Evolutionary conservation across 1,140 invertebrate species (phyloP).

Genomic region (Sycophaga agraensis): DNA sequence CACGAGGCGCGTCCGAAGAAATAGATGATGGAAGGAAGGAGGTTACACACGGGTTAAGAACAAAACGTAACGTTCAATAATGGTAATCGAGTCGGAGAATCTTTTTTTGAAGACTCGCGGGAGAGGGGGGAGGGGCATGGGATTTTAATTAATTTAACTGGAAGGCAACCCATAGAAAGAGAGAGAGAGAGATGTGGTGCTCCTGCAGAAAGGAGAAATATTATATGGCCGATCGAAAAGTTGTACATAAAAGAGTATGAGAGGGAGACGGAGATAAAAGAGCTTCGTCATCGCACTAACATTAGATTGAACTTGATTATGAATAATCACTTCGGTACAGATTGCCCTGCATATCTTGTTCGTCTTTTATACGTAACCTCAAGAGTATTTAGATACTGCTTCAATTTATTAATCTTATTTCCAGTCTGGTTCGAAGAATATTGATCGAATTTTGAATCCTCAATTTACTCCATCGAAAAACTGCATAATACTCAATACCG

Average conservation of each 20-base stretch:
- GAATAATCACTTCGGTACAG: conserved; percentile 50
- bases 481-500: too few relatives aligned
- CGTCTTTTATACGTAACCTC: conserved; percentile 10
- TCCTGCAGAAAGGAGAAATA: conserved; percentile 22
- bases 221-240: conserved; percentile 22
- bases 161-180: conserved; percentile 4
- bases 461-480: too few relatives aligned
- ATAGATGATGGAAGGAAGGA: conserved; percentile 37
- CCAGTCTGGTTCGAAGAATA: not conserved
- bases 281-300: conserved; percentile 51
- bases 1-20: conserved; percentile 15
- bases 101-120: conserved; percentile 9
- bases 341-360: not conserved
- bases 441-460: conserved; percentile 2
- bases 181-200: conserved; percentile 11
- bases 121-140: not conserved
- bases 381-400: not conserved
- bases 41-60: conserved; percentile 19
- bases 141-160: conserved; percentile 29
- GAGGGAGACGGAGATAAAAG: not conserved
- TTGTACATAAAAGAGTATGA: not conserved
- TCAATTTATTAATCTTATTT: conserved; percentile 6
- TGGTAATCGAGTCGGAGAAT: conserved; percentile 24
- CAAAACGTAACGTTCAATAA: conserved; percentile 28
- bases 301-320: conserved; percentile 57